These are phyloP conservation scores for Chelon auratus DNA, from an alignment of 2,797 vertebrate genomes.

Conservation along the genomic window DNA sequence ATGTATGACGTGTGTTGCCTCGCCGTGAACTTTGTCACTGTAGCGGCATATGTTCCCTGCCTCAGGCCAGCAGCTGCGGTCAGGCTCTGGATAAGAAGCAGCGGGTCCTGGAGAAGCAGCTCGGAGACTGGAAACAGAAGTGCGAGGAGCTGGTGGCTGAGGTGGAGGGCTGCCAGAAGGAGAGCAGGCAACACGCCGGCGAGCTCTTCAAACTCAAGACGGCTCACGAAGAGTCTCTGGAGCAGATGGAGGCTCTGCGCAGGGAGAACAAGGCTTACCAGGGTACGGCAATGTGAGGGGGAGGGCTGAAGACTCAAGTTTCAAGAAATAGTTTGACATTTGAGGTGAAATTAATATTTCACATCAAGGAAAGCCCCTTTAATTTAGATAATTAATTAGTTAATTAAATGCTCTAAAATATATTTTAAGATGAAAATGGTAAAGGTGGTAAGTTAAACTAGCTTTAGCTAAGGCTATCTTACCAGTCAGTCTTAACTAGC, in stretches of 20 bases:
- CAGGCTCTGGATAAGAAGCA: constrained; percentile 88
- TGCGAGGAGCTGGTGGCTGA: constrained; percentile 86
- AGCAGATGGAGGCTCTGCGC: constrained; percentile 83
- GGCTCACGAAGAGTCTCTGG: constrained; percentile 83
- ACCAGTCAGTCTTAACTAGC: background rate
- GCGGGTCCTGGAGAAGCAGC: constrained; percentile 86
- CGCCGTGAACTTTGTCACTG: background rate
- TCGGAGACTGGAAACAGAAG: constrained; percentile 86
- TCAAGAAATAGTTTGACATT: background rate
- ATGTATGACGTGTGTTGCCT: too few relatives aligned
- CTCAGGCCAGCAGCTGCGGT: constrained; percentile 80
- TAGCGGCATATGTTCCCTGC: background rate
- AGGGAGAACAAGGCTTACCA: constrained; percentile 86
- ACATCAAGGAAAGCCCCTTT: too few relatives aligned
- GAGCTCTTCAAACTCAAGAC: constrained; percentile 89
- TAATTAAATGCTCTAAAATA: too few relatives aligned
- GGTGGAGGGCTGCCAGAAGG: constrained; percentile 87
- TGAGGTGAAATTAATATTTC: background rate
- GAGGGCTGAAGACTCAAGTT: background rate
- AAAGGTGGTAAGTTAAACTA: background rate
- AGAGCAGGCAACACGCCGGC: constrained; percentile 81
- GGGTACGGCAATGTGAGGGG: constrained; percentile 66
- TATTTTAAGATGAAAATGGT: too few relatives aligned
- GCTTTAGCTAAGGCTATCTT: background rate
- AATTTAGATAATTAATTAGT: too few relatives aligned